Base-by-base conservation (phyloP, 2,888 invertebrate species). In the Arge pagana region DNA sequence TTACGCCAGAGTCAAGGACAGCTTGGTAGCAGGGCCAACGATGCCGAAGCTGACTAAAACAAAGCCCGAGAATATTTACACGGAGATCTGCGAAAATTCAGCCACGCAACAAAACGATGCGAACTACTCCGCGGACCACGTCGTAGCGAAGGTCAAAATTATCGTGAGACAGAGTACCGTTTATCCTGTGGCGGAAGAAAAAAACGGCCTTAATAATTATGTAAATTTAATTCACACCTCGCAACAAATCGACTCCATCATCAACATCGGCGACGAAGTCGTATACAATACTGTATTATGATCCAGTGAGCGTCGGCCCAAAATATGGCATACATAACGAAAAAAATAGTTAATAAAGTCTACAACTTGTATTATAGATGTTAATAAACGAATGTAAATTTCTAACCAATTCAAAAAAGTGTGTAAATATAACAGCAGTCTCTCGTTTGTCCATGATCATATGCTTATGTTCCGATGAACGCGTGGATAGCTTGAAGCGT, bases 211-310 rank as follows among this genome's bases (percentile, higher is more conserved):
- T 7, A 58, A 67, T 4, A 66, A 63, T 56, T 74, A 71, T 43
- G 60, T 65, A 3, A 72, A 74, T 62, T 67, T 70, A 24, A 66
- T 72, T 50, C 64, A 71, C 48, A 63, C 65, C 11, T 64, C 56
- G 30, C 63, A 68, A 26, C 68, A 67, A 36, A 70, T 69, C 50
- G 68, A 71, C 53, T 71, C 75, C n/a, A 71, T 72, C 45, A 66
- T 72, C 31, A 68, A 59, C 41, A 67, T 68, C 37, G 74, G 73
- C 36, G 74, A 75, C 35, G 71, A 75, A 41, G 67, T 71, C 45
- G 71, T 75, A 48, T 75, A 75, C 54, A 75, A 75, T 35, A 72
- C 74, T 33, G 67, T 75, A 59, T 75, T 72, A 54, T 75, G 62
- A 68, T 11, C 21, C 21, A 7, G 39, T n/a, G n/a, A 21, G 11